phyloP scores from a whole-genome alignment of 2,113 vertebrate genomes.

The Dicerorhinus sumatrensis region DNA sequence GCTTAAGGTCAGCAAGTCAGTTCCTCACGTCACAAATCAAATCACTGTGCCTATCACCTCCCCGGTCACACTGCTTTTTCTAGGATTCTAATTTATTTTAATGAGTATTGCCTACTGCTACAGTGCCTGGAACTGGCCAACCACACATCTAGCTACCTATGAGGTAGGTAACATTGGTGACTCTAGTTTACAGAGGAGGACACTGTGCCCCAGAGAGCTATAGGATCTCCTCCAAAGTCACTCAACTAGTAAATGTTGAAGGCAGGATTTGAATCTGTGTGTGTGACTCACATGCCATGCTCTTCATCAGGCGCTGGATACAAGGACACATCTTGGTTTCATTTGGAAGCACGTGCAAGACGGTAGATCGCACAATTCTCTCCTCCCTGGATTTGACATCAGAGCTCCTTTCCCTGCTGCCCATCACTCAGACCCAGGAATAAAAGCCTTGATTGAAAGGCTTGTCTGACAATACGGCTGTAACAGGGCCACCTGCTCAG shows the following conservation, averaged over 20 bases:
- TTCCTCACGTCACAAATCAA: neutral
- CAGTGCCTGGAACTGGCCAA: neutral
- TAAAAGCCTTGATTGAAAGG: neutral
- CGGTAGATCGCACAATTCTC: neutral
- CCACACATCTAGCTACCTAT: neutral
- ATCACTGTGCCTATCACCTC: neutral
- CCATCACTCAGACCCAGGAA: neutral
- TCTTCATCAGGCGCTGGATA: fast-evolving
- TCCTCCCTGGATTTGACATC: neutral
- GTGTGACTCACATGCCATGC: neutral
- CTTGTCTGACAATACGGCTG: neutral
- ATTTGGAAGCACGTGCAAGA: fast-evolving
- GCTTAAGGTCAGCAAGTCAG: neutral
- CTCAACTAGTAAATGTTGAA: neutral
- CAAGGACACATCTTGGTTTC: neutral
- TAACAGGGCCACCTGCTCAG: neutral
- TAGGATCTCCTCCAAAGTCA: neutral
- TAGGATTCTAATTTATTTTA: neutral
- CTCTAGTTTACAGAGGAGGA: neutral
- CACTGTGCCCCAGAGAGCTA: neutral
- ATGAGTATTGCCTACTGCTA: neutral
- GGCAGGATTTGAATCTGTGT: neutral
- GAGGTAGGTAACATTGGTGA: neutral
- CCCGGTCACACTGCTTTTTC: neutral
- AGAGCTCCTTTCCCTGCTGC: neutral